Percentiles rank a stretch among this genome's conserved stretches.
phyloP scores from a whole-genome alignment of 2,797 vertebrate genomes.

The Synanceia verrucosa region DNA sequence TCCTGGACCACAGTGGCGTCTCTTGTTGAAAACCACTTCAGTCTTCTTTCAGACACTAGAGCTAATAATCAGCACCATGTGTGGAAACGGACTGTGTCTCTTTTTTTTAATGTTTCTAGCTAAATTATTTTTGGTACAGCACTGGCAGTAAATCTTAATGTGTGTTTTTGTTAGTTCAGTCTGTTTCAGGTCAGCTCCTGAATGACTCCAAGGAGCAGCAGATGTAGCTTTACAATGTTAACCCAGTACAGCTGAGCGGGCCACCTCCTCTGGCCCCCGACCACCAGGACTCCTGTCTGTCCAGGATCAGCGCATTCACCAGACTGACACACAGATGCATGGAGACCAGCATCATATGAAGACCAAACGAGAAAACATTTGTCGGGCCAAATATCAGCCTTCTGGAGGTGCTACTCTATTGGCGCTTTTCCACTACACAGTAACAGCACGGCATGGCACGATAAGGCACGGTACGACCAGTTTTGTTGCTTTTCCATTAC shows the following conservation, averaged over 20 bases:
- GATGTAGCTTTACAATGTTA: conserved; percentile 32
- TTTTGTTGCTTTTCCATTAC: no score
- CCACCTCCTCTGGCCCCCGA: conserved; percentile 38
- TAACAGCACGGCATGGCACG: no score
- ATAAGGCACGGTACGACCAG: no score
- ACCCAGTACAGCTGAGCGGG: conserved; percentile 31
- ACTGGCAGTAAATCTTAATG: conserved; percentile 58
- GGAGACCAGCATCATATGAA: conserved; percentile 23
- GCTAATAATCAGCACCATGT: conserved; percentile 74
- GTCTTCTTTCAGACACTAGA: conserved; percentile 46
- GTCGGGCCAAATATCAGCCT: conserved; percentile 8
- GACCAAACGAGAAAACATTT: conserved; percentile 31
- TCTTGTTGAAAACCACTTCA: conserved; percentile 65
- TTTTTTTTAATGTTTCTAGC: conserved; percentile 54
- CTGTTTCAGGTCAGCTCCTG: conserved; percentile 51
- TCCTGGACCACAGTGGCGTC: conserved; percentile 71
- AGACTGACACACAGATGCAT: conserved; percentile 45
- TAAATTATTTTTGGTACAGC: conserved; percentile 52
- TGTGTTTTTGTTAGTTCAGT: conserved; percentile 51
- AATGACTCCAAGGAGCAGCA: conserved; percentile 34
- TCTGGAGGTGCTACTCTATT: conserved; percentile 8
- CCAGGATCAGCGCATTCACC: conserved; percentile 47
- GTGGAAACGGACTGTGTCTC: conserved; percentile 37
- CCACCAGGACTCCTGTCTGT: conserved; percentile 43
- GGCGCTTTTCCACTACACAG: no score